Conservation (phyloP, 2,888 invertebrate species). For the Agrotis exclamationis region DNA sequence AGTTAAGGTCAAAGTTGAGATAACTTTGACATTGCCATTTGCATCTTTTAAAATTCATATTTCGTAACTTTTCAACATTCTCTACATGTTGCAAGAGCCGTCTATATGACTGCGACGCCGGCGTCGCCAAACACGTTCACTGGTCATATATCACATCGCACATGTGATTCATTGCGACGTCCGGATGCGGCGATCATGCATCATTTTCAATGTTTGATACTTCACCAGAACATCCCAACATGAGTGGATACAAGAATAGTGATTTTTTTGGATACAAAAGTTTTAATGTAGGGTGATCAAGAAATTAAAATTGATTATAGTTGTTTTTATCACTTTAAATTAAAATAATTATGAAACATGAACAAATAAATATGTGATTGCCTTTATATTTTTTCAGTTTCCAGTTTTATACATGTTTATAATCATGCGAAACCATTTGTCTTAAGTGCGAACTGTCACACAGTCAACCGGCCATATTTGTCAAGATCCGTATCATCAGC, state of each 20-base stretch:
- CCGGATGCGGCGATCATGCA: conserved; percentile 28
- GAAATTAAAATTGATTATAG: neutral
- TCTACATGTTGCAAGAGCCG: neutral
- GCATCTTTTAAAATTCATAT: neutral
- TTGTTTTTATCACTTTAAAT: neutral
- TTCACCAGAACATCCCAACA: conserved; percentile 9
- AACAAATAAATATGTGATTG: no score
- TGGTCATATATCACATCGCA: conserved; percentile 22
- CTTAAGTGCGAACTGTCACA: neutral
- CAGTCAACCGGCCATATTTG: neutral
- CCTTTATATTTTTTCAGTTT: no score
- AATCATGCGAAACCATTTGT: neutral
- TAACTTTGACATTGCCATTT: neutral
- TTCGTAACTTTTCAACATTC: neutral
- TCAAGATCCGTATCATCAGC: conserved; percentile 12
- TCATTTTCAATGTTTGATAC: conserved; percentile 28
- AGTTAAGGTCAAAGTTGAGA: neutral
- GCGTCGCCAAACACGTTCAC: conserved; percentile 18
- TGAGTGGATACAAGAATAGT: neutral
- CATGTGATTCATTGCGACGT: conserved; percentile 38
- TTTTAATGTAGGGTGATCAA: neutral
- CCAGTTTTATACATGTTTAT: no score
- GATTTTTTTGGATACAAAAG: neutral
- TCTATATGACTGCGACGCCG: conserved; percentile 1
- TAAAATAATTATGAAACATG: no score